Base-by-base conservation (phyloP, 2,888 invertebrate species). In the Acronicta alni region DNA sequence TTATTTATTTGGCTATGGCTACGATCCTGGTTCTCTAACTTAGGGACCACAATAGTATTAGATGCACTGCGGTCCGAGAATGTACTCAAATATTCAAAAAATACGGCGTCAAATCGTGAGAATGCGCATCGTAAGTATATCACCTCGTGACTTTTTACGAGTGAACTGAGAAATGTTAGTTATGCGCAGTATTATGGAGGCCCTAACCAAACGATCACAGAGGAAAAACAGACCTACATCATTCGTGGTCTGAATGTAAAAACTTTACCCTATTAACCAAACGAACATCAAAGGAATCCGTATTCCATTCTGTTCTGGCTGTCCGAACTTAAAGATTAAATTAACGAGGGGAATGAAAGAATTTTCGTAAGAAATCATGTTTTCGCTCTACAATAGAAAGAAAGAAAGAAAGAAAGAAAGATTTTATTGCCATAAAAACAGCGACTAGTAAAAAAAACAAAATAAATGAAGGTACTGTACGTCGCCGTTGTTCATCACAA, bases 291-390 rank as follows among this genome's bases (percentile, higher is more conserved):
- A 37, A 44, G 32, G 0, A 63, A 48, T 47, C 47, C 26, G 16
- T 47, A 65, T 43, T 61, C 32, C 18, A 15, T 26, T 14, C 30
- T 23, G 39, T 58, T 58, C 39, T 32, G 17, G 47, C 12, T 35
- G 57, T 43, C 49, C 37, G n/a, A n/a, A 42, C 18, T 58, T 59
- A 42, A 58, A 49, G 49, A 49, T 58, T 46, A 67, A 67, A 66
- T 58, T 49, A 58, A 59, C 23, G 23, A 58, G 18, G 45, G 23
- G n/a, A 16, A 16, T 23, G 37, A 26, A 57, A 37, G 48, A 41
- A 48, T 45, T 63, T 57, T 49, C 20, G 17, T 12, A 37, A 30
- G 45, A 49, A 46, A 59, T 46, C n/a, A 12, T 49, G 48, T 67
- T 65, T 47, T 56, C 46, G n/a, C 18, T 30, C 39, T 45, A 26